These are phyloP conservation scores for Diachrysia chrysitis DNA, from an alignment of 2,888 invertebrate species.

Conservation along the genomic window DNA sequence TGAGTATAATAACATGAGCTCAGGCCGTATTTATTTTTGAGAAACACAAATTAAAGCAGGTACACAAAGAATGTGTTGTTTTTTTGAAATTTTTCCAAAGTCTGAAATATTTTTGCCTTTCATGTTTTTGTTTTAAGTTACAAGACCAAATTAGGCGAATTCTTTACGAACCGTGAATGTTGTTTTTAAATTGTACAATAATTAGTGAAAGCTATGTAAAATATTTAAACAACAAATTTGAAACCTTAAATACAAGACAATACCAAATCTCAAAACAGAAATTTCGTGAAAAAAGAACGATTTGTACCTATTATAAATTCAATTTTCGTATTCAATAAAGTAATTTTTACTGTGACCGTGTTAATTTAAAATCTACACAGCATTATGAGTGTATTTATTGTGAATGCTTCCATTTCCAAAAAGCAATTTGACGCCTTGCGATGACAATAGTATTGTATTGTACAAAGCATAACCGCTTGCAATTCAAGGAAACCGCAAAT, in stretches of 20 bases:
- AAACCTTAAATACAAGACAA: neutral
- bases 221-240: neutral
- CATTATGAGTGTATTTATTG: neutral
- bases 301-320: too few species aligned
- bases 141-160: neutral
- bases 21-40: neutral
- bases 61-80: neutral
- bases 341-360: too few species aligned
- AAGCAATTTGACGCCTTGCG: slow-evolving; percentile 40
- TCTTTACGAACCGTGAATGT: neutral
- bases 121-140: neutral
- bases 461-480: slow-evolving; percentile 37
- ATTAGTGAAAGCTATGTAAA: neutral
- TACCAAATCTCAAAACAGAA: neutral
- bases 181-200: neutral
- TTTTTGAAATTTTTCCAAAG: neutral
- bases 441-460: slow-evolving; percentile 41
- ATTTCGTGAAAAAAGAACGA: too few species aligned
- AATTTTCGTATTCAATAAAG: too few species aligned
- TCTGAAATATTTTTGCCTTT: neutral
- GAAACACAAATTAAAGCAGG: neutral
- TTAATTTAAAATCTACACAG: too few species aligned
- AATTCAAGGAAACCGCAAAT: slow-evolving; percentile 53
- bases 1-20: neutral
- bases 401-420: slow-evolving; percentile 19